These are phyloP conservation scores for Nibea albiflora DNA, from an alignment of 2,113 vertebrate genomes.

Conservation along the genomic window DNA sequence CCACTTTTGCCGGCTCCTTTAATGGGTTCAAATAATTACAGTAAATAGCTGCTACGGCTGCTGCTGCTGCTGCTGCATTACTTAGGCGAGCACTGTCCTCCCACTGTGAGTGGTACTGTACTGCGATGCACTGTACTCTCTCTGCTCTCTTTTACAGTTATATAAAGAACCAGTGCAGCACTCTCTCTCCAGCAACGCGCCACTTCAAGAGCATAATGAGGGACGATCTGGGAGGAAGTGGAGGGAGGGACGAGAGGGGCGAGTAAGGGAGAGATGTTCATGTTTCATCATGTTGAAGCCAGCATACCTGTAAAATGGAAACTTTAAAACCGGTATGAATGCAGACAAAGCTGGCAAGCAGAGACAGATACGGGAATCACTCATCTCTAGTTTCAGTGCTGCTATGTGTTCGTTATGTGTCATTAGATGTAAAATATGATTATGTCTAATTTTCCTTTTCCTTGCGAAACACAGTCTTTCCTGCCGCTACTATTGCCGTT, in stretches of 20 bases:
- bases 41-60: constrained; percentile 51
- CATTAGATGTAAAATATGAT: background rate
- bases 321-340: background rate
- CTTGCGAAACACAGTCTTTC: background rate
- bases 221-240: constrained; percentile 25
- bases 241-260: constrained; percentile 4
- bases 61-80: constrained; percentile 40
- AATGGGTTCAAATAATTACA: constrained; percentile 64
- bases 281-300: constrained; percentile 39
- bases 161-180: constrained; percentile 59
- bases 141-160: constrained; percentile 61
- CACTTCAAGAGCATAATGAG: constrained; percentile 64
- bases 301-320: constrained; percentile 43
- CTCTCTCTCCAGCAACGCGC: constrained; percentile 53
- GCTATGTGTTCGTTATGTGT: background rate
- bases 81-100: constrained; percentile 58
- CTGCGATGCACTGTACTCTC: constrained; percentile 55
- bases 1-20: constrained; percentile 26
- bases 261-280: constrained; percentile 5
- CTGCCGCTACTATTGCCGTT: background rate
- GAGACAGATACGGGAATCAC: background rate
- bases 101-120: constrained; percentile 69
- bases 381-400: background rate
- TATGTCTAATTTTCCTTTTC: background rate
- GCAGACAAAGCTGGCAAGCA: background rate